Conservation (phyloP, 2,113 vertebrate genomes). For the Neotragus moschatus region DNA sequence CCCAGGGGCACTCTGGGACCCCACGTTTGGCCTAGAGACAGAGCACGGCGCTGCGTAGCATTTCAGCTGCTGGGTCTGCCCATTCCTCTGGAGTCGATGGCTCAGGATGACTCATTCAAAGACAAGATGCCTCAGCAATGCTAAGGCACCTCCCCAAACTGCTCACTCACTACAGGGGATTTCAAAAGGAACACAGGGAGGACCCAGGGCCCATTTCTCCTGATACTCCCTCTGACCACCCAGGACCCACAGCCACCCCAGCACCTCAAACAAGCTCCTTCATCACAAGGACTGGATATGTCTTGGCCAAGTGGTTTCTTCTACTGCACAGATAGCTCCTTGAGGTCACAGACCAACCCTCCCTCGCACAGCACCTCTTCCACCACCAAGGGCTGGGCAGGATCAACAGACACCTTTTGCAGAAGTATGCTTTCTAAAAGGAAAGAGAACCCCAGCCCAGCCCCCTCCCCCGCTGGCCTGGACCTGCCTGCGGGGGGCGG, state of each 20-base stretch:
- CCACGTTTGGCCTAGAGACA: background rate
- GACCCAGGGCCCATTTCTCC: background rate
- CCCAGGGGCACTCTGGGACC: fast-evolving
- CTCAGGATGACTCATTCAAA: background rate
- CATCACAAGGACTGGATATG: background rate
- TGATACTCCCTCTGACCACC: background rate
- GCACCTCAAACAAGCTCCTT: background rate
- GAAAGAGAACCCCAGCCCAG: background rate
- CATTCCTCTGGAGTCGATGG: background rate
- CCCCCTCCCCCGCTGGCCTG: background rate
- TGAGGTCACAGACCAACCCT: background rate
- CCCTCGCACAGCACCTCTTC: fast-evolving
- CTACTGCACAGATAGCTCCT: background rate
- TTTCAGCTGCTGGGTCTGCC: background rate
- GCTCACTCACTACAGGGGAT: background rate
- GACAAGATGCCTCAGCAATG: background rate
- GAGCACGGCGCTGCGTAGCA: fast-evolving
- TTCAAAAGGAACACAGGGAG: background rate
- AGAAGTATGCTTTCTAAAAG: background rate
- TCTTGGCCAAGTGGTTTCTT: background rate
- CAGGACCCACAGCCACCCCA: background rate
- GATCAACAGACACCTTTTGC: background rate
- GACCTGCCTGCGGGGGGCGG: too few species aligned
- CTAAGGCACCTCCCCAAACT: background rate
- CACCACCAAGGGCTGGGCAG: fast-evolving